Evolutionary conservation across 2,797 vertebrate genomes (phyloP).

Genomic region (Acropternis orthonyx): DNA sequence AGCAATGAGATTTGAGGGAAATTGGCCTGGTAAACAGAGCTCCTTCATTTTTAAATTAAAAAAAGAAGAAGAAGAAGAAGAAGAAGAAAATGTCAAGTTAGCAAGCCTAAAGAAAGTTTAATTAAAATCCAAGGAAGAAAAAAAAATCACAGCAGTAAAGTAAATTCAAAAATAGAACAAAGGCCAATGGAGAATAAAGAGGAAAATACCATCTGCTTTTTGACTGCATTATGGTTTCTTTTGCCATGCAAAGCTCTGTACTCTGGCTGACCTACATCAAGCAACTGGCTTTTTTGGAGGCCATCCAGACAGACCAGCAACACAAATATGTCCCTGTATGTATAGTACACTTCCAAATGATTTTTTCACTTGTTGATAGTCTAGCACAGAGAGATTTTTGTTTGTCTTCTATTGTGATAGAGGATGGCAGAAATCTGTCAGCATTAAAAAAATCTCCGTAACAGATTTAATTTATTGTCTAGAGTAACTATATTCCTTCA

Average conservation of each 20-base stretch:
- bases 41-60: background rate
- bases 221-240: background rate
- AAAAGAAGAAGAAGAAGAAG: background rate
- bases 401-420: background rate
- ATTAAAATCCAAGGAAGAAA: background rate
- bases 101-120: background rate
- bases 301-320: background rate
- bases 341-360: background rate
- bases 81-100: background rate
- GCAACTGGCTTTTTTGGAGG: background rate
- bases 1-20: background rate
- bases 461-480: background rate
- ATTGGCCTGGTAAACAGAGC: background rate
- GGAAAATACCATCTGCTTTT: background rate
- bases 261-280: constrained; percentile 6
- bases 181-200: background rate
- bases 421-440: background rate
- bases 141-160: background rate
- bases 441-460: background rate
- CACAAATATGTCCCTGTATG: background rate
- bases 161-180: background rate
- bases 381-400: background rate
- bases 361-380: background rate
- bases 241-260: background rate
- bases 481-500: background rate